A percentile compares a stretch with the other conserved stretches of the same genome.
These are phyloP conservation scores for Salvelinus sp. DNA, from an alignment of 2,113 vertebrate species.

Conservation along the genomic window DNA sequence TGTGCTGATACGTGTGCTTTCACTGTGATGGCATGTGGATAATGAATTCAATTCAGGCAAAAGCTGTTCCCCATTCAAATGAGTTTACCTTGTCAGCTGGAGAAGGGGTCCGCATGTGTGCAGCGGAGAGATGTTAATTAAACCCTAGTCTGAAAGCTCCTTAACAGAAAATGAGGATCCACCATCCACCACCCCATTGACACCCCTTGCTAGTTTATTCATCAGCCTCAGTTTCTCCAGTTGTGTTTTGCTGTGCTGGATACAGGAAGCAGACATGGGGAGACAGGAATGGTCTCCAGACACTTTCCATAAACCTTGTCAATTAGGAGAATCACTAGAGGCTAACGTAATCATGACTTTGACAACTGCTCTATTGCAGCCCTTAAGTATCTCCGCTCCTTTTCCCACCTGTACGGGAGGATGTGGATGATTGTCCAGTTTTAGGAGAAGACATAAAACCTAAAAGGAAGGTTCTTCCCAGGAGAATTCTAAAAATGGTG, in stretches of 20 bases:
- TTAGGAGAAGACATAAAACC: conserved; percentile 49
- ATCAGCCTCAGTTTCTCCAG: conserved; percentile 26
- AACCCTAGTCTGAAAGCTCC: conserved; percentile 21
- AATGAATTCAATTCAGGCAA: conserved; percentile 35
- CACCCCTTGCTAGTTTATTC: conserved; percentile 29
- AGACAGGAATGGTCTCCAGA: not conserved
- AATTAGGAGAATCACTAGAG: conserved; percentile 5
- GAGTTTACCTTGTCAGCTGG: conserved; percentile 25
- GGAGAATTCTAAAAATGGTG: conserved; percentile 66
- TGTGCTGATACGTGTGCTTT: conserved; percentile 23
- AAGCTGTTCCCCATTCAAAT: conserved; percentile 34
- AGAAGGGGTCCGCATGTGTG: conserved; percentile 5
- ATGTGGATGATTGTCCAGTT: conserved; percentile 42
- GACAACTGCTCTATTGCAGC: conserved; percentile 47
- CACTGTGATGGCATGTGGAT: conserved; percentile 11
- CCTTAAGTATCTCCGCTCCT: conserved; percentile 38
- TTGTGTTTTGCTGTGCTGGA: not conserved
- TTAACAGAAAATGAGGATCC: conserved; percentile 9
- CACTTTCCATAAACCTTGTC: conserved; percentile 12
- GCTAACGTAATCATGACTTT: conserved; percentile 32
- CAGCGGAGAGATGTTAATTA: conserved; percentile 4
- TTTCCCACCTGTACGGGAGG: conserved; percentile 42
- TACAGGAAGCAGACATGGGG: conserved; percentile 24
- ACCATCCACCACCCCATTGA: conserved; percentile 14
- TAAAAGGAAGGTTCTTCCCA: conserved; percentile 46